These are phyloP conservation scores for Hystrix cristata DNA, from an alignment of 2,113 vertebrate genomes.

Conservation along the genomic window DNA sequence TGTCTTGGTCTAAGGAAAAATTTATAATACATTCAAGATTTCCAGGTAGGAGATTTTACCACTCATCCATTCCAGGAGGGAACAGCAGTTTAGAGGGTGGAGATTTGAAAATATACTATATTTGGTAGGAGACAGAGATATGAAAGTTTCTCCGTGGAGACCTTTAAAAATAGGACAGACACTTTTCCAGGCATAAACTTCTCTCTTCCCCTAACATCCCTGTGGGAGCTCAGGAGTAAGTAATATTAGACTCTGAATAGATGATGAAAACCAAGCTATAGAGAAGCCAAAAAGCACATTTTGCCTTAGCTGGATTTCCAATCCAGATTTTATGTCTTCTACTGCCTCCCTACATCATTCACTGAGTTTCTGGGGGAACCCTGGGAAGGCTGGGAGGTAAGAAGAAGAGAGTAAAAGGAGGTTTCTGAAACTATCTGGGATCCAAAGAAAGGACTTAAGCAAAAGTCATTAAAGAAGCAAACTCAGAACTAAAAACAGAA, in stretches of 20 bases:
- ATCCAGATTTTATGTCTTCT: background rate
- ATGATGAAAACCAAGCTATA: constrained; percentile 68
- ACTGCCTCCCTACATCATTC: background rate
- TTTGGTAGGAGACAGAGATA: constrained; percentile 66
- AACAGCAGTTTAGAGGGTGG: background rate
- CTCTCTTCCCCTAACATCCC: constrained; percentile 68
- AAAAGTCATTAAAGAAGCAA: constrained; percentile 28
- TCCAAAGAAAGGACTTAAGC: background rate
- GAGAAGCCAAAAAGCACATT: background rate
- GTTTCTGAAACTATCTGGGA: background rate
- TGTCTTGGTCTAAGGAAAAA: constrained; percentile 39
- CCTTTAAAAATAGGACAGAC: constrained; percentile 72
- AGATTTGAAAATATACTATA: constrained; percentile 35
- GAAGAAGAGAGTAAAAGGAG: background rate
- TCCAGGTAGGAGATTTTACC: constrained; percentile 41
- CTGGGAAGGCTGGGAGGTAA: background rate
- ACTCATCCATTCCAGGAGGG: constrained; percentile 39
- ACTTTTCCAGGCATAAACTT: constrained; percentile 67
- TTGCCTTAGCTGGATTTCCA: constrained; percentile 18
- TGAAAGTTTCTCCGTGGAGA: constrained; percentile 80
- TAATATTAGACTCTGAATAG: constrained; percentile 59
- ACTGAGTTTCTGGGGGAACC: background rate
- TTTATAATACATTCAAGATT: constrained; percentile 28
- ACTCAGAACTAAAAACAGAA: constrained; percentile 45
- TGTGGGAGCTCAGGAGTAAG: constrained; percentile 56